Evolutionary conservation across 2,113 vertebrate genomes (phyloP), one percentile per base, ranked within the genome.

Genomic region (Bubo scandiacus): DNA sequence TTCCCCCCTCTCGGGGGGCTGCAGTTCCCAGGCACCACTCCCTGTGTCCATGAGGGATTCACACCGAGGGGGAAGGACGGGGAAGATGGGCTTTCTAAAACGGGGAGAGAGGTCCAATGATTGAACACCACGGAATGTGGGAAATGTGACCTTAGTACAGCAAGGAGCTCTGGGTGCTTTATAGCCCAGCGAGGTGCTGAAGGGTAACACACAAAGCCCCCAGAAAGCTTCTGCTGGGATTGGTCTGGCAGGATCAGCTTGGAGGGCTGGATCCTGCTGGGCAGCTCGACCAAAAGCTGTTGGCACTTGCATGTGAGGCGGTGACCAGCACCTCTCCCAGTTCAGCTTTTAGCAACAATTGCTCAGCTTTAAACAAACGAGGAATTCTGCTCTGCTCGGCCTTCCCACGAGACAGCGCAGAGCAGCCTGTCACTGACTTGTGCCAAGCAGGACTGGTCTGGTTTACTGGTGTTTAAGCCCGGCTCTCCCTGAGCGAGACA

Each of bases 381-480:
- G 47, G 58, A 38, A 59, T n/a, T 57, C 54, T 14, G 15, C 3
- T 42, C 82, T 40, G 52, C 52, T 73, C 0, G 1, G 30, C 32
- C 21, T 36, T 81, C 36, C 36, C 1, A 3, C 0, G 0, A 42
- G 38, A 18, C 51, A 29, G 51, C 72, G 19, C 0, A 0, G 58
- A 42, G 66, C 40, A 22, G 29, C 10, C 20, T 54, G 52, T 30
- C 5, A 47, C 0, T 42, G 7, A 20, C 25, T 3, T 20, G 30
- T 12, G 43, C 74, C 43, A 36, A 5, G 40, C 59, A 61, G 49
- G n/a, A 51, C 8, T 7, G n/a, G 20, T 49, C 36, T 47, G 71
- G 9, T 36, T 32, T 82, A 45, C 17, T 4, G 1, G 4, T 38
- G 57, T n/a, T 38, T 45, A 57, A 43, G 34, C 62, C 45, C 10